Evolutionary conservation across 2,888 invertebrate species (phyloP).

Genomic region (Synergus laeviventris): DNA sequence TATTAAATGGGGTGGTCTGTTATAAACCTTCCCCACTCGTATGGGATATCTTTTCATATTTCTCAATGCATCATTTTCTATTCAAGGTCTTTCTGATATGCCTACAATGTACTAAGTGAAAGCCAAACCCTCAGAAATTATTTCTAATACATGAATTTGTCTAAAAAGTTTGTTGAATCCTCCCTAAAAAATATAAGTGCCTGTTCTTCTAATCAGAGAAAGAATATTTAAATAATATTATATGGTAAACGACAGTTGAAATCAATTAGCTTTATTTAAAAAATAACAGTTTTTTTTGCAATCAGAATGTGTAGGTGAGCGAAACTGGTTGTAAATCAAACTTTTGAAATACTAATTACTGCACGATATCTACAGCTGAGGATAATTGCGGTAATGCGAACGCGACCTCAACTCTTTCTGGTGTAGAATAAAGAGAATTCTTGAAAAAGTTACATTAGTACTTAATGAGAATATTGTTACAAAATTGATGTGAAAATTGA

Average conservation of each 20-base stretch:
- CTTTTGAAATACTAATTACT: background rate
- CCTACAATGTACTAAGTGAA: conserved; percentile 6
- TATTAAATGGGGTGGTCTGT: background rate
- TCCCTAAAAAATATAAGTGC: too few species aligned
- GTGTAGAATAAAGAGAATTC: background rate
- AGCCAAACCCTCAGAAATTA: background rate
- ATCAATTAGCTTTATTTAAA: background rate
- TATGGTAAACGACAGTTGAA: too few species aligned
- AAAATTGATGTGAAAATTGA: background rate
- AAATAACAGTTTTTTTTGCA: background rate
- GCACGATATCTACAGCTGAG: background rate
- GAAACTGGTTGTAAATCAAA: background rate
- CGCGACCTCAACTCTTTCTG: background rate
- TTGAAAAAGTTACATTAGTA: background rate
- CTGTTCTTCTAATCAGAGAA: too few species aligned
- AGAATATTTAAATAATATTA: too few species aligned
- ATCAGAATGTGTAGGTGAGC: background rate
- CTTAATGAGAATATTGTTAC: too few species aligned
- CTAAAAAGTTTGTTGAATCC: too few species aligned
- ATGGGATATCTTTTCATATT: background rate
- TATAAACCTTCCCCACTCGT: background rate
- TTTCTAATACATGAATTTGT: too few species aligned
- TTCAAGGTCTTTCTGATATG: background rate
- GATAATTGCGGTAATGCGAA: background rate
- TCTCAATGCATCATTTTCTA: background rate